Conservation (phyloP, 2,113 vertebrate genomes). For the Hypanus sabinus region DNA sequence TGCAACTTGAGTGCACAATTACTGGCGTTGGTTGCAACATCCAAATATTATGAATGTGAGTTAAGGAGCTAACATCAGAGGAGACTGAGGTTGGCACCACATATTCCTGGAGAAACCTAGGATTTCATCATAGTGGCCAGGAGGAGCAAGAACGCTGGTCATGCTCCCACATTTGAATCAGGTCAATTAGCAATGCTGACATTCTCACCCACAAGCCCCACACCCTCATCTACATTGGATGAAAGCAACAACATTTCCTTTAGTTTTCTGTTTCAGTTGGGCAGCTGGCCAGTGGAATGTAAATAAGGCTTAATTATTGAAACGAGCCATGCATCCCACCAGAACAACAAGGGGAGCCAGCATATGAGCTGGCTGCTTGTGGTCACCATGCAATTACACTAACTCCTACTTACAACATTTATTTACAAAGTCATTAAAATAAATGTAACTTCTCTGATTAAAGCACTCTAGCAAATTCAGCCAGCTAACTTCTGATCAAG, state of each 20-base stretch:
- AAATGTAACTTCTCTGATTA: background rate
- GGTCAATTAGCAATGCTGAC: background rate
- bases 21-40: too few relatives aligned
- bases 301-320: background rate
- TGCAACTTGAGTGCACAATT: too few relatives aligned
- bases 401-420: background rate
- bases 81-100: background rate
- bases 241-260: background rate
- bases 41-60: too few relatives aligned
- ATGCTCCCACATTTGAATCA: background rate
- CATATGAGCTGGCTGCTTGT: background rate
- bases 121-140: background rate
- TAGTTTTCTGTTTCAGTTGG: background rate
- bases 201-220: background rate
- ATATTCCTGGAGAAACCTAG: background rate
- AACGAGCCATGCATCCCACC: background rate
- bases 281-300: background rate
- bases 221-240: background rate
- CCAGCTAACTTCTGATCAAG: background rate
- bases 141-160: background rate
- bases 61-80: background rate
- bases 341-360: background rate
- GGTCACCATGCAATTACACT: background rate
- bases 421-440: background rate
- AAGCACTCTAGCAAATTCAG: background rate